These are phyloP conservation scores for Drosophila incognita DNA, from an alignment of 2,888 invertebrate genomes.

Conservation along the genomic window DNA sequence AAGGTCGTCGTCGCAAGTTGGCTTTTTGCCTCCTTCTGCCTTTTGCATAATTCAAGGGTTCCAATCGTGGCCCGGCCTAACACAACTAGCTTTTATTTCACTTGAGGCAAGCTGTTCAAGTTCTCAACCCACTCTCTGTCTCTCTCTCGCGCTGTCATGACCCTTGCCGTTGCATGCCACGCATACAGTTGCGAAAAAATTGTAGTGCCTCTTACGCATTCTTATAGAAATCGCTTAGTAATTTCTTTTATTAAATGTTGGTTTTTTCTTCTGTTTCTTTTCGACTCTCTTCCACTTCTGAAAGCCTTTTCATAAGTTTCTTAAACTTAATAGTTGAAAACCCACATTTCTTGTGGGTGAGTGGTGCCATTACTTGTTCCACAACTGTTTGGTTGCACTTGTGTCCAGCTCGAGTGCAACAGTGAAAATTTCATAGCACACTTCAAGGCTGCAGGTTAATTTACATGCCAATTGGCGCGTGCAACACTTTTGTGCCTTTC, in stretches of 20 bases:
- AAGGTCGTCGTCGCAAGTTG: conserved; percentile 46
- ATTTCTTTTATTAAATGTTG: not conserved
- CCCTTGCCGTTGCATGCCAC: conserved; percentile 55
- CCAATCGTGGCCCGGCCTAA: conserved; percentile 13
- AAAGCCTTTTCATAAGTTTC: no score
- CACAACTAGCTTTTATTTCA: conserved; percentile 47
- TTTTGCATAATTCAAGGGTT: conserved; percentile 71
- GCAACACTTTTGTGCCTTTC: conserved; percentile 22
- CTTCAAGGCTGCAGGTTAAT: conserved; percentile 74
- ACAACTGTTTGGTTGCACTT: conserved; percentile 15
- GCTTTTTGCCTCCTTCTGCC: conserved; percentile 8
- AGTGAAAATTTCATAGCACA: conserved; percentile 64
- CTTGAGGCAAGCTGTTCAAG: conserved; percentile 3
- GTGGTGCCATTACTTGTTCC: not conserved
- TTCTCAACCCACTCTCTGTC: not conserved
- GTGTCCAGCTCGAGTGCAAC: conserved; percentile 55
- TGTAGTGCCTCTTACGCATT: not conserved
- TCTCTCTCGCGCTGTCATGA: conserved; percentile 19
- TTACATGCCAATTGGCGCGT: conserved; percentile 70
- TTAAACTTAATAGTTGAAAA: no score
- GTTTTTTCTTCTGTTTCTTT: no score
- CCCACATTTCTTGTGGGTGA: not conserved
- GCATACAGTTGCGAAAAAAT: conserved; percentile 33
- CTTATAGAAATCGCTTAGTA: not conserved
- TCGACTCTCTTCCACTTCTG: no score